phyloP scores from a whole-genome alignment of 1,140 invertebrate species.

The Lepidurus couesii region DNA sequence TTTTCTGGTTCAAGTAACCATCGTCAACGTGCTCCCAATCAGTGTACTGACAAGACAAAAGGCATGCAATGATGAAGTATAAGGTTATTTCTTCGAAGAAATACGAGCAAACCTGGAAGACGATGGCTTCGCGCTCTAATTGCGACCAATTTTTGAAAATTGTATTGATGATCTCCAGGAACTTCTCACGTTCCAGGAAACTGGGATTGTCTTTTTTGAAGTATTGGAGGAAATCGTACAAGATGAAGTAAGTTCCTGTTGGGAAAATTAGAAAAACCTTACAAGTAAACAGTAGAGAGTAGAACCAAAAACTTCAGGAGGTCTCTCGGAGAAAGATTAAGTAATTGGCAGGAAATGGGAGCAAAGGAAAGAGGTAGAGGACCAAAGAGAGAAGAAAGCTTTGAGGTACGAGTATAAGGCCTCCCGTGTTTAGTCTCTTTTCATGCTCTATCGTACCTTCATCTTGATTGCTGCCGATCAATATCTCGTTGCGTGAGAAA shows the following conservation, averaged over 20 bases:
- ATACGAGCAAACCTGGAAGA: conserved; percentile 66
- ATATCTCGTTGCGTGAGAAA: conserved; percentile 69
- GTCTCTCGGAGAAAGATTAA: not conserved
- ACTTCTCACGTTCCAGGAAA: conserved; percentile 71
- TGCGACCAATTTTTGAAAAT: conserved; percentile 79
- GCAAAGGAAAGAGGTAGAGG: not conserved
- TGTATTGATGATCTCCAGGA: conserved; percentile 74
- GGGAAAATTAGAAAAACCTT: conserved; percentile 44
- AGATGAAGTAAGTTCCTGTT: conserved; percentile 79
- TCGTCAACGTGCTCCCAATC: conserved; percentile 81
- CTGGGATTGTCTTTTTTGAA: conserved; percentile 79
- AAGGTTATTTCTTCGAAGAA: not conserved
- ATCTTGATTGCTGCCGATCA: conserved; percentile 81
- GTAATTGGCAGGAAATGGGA: not conserved
- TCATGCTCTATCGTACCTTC: conserved; percentile 60
- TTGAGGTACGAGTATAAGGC: not conserved
- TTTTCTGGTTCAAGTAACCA: conserved; percentile 70
- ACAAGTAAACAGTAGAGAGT: too few species aligned
- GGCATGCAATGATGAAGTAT: not conserved
- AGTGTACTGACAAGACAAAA: conserved; percentile 63
- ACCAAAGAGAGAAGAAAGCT: not conserved
- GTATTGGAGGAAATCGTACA: conserved; percentile 85
- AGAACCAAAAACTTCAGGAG: too few species aligned
- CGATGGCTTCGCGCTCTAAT: conserved; percentile 78
- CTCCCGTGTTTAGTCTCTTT: not conserved